Evolutionary conservation across 2,888 invertebrate genomes (phyloP), one percentile per base, ranked within the genome.

Genomic region (Cactoblastis cactorum): DNA sequence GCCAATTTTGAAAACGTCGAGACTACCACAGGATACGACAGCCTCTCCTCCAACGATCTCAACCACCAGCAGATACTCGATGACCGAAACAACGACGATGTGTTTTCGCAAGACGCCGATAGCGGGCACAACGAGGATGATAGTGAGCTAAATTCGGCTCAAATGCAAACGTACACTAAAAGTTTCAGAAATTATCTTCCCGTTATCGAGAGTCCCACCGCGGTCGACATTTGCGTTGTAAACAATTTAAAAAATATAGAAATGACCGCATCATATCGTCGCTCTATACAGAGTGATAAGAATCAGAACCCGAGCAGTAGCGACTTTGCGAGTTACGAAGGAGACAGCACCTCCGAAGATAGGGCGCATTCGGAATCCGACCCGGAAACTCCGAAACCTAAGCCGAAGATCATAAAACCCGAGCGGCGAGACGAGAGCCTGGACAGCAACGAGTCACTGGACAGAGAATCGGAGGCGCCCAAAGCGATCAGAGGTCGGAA

Each of bases 71-170:
- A 78, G 54, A 65, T 85, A 32, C 61, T 59, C 3, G 81, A 83
- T 54, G 80, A 83, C 9, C 59, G 73, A 28, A 76, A 70, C 3
- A 56, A 81, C 22, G 82, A 80, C 33, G 80, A 77, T 43, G 70
- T 73, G 4, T 75, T 79, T 55, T 76, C 79, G 1, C 63, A 77
- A 53, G 85, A 80, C 46, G 65, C 61, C 0, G 87, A 95, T 56
- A 95, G 94, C 68, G 94, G 94, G 1, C 94, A 94, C 49, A 93
- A 94, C 63, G 94, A 94, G 53, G 94, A 94, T 50, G 94, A 94
- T 61, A 93, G 93, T 17, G 94, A 94, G 69, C 86, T 91, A 17
- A 91, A 91, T 70, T 90, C 92, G 49, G 85, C 90, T 8, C 86
- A 91, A 67, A 91, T 91, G 83, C 90, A 90, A 79, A 92, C 92